A percentile compares a stretch with the other conserved stretches of the same genome.
Evolutionary conservation across 2,888 invertebrate species (phyloP).

Genomic region (Caenorhabditis afra): DNA sequence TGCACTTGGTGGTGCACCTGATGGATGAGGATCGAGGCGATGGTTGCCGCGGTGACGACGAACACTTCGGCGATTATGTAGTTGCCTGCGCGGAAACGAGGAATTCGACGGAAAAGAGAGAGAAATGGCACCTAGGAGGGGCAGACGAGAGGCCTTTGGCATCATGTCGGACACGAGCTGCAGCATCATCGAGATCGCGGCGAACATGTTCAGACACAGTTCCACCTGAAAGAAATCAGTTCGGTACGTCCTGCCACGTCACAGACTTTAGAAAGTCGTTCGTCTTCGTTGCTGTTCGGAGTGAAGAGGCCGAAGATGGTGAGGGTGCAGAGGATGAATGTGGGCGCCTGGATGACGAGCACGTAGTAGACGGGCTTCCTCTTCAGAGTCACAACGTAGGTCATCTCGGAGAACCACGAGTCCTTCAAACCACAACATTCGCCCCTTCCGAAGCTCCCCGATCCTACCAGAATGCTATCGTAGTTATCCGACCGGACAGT

Average conservation of each 20-base stretch:
- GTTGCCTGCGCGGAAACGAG: conserved; percentile 45
- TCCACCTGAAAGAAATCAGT: conserved; percentile 15
- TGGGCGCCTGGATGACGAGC: conserved; percentile 68
- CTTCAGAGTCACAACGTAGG: conserved; percentile 54
- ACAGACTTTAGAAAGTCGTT: conserved; percentile 63
- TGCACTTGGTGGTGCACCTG: conserved; percentile 57
- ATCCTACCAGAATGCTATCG: conserved; percentile 29
- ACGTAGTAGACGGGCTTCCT: conserved; percentile 67
- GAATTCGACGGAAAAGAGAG: too few relatives aligned
- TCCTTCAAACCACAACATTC: too few relatives aligned
- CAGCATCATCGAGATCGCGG: conserved; percentile 71
- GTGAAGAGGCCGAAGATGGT: conserved; percentile 72
- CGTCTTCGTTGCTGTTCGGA: conserved; percentile 62
- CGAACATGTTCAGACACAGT: conserved; percentile 68
- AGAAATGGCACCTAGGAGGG: conserved; percentile 62
- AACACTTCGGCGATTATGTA: conserved; percentile 65
- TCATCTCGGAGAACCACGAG: conserved; percentile 46
- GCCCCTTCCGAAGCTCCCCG: background rate
- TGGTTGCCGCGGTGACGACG: conserved; percentile 60
- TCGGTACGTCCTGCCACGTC: background rate
- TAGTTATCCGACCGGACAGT: conserved; percentile 46
- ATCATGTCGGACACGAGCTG: conserved; percentile 72
- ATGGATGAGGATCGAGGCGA: conserved; percentile 55
- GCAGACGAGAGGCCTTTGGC: conserved; percentile 70
- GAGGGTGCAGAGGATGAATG: conserved; percentile 68